phyloP scores from a whole-genome alignment of 2,888 invertebrate species.

The Ramazzottius varieornatus region DNA sequence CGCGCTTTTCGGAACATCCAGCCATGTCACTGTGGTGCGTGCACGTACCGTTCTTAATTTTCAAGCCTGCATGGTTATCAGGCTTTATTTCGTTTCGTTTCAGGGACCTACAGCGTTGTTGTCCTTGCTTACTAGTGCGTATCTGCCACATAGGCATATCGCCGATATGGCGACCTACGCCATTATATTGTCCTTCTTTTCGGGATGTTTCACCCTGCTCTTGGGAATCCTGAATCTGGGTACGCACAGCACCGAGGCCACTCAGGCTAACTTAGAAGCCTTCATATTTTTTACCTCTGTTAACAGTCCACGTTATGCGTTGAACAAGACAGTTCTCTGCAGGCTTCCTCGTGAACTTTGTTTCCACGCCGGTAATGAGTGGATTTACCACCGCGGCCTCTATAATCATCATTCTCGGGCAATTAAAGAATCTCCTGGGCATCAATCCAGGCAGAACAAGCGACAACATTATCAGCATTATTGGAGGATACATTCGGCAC shows the following conservation, averaged over 20 bases:
- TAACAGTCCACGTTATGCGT: not conserved
- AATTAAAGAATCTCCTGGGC: conserved; percentile 8
- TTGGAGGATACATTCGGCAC: not conserved
- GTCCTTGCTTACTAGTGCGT: conserved; percentile 1
- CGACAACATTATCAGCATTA: not conserved
- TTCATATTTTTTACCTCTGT: not conserved
- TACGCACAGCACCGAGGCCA: conserved; percentile 9
- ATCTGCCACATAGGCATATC: not conserved
- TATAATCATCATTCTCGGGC: conserved; percentile 6
- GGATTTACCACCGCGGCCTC: conserved; percentile 7
- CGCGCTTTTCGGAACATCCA: conserved; percentile 7
- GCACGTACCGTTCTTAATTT: too few species aligned
- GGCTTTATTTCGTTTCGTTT: too few species aligned
- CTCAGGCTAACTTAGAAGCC: not conserved
- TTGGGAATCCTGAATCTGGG: conserved; percentile 22
- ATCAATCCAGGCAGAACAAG: not conserved
- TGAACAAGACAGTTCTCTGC: conserved; percentile 6
- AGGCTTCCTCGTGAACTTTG: conserved; percentile 7
- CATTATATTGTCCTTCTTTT: conserved; percentile 18
- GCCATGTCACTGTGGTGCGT: conserved; percentile 5
- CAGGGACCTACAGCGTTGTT: not conserved
- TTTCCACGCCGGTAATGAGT: conserved; percentile 6
- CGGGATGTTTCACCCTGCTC: conserved; percentile 19
- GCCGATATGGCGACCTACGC: conserved; percentile 16
- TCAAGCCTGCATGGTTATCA: too few species aligned